Base-by-base conservation (phyloP, 2,888 invertebrate species). In the Danaus chrysippus region DNA sequence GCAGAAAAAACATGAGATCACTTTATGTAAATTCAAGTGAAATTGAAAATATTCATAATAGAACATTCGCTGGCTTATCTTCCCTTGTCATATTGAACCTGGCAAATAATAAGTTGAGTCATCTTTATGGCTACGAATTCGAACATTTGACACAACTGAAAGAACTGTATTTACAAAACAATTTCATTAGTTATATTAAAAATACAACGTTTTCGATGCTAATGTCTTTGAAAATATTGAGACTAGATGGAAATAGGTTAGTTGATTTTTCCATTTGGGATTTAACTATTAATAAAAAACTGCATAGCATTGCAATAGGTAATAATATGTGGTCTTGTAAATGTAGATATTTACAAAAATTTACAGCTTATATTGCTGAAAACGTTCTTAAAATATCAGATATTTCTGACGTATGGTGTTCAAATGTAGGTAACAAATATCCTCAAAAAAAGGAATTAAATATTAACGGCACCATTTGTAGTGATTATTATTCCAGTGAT, bases 281-380 rank as follows among this genome's bases (percentile, higher is more conserved):
- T 76, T 91, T 96, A 70, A 87, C 73, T 78, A 83, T 83, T 74
- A 95, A 95, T 81, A 87, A 91, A 57, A 92, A 94, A 68, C 86
- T 97, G 63, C 93, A 93, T 64, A 94, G 95, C 64, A 80, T 97
- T 59, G 93, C 94, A 1, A 87, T 97, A 68, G 95, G 96, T n/a
- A 94, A 95, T 73, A 98, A 98, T 81, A 94, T 94, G 71, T 98
- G 97, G 97, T 95, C 96, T 3, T 98, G 98, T 77, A 94, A 96
- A 70, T 98, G 98, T 84, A 94, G 96, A 82, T 97, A 96, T 86
- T 92, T 97, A 72, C 95, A 96, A 79, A 95, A 94, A 75, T 92
- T 97, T 69, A 95, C 96, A 19, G 92, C 94, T 52, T 97, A 95
- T 92, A 94, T 96, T 54, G 93, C 94, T 12, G 96, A 96, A 75